Evolutionary conservation across 37 sponge, comb jelly and placozoan genomes (phyloP), one percentile per base, ranked within the genome.

Genomic region (Aplysina aerophoba): DNA sequence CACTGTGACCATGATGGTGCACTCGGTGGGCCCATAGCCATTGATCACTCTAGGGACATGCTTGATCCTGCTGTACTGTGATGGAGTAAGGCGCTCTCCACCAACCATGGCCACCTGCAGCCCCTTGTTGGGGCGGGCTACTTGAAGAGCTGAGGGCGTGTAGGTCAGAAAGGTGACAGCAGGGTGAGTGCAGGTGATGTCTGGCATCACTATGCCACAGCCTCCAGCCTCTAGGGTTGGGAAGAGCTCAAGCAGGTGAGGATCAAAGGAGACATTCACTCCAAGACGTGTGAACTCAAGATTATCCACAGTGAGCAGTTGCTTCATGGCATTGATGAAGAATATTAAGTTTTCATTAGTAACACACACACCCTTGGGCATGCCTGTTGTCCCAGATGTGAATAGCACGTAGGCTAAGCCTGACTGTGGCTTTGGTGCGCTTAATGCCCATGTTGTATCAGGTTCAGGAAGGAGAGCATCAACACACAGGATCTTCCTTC

Each of bases 361-460:
- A 62, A 87, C 81, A 61, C 41, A 81, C 20, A 89, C 89, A 11
- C 73, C 89, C 67, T 89, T 89, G 5, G 89, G 89, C 15, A 20
- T 37, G 6, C 89, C 89, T 34, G 85, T 89, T 21, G 89, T 89
- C 35, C 89, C 89, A 36, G 89, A 89, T 1, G 89, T 89, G 59
- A 75, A 80, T 16, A 85, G 79, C 31, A 85, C 68, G 54, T 85
- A 89, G 14, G 83, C 84, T 0, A 85, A 30, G 15, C 24, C 55
- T 50, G 64, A 55, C 0, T 75, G 15, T 24, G 61, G 37, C 34
- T 68, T 41, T 16, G 14, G 55, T 33, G 37, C 64, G 27, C n/a
- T 0, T 20, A 1, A 37, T 27, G n/a, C 12, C 33, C 28, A 35
- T 16, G 33, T 62, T 33, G 59, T 27, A 39, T 33, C 21, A 12